Percentiles rank a stretch among this genome's conserved stretches.
Evolutionary conservation across 35 echinoderm and acorn worm genomes (phyloP).

Genomic region (Apostichopus parvimensis): DNA sequence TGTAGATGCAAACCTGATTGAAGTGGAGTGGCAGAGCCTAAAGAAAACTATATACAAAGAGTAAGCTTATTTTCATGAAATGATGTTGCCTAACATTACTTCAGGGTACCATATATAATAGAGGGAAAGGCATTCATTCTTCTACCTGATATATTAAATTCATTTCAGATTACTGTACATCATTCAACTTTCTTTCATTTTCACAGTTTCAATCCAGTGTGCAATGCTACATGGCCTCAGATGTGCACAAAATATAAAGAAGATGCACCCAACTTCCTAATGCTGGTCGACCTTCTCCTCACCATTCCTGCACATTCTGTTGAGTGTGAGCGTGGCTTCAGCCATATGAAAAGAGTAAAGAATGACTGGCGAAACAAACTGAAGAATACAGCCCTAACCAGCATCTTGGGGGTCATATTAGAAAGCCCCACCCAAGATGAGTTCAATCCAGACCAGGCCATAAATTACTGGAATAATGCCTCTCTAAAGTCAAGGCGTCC

Average conservation of each 20-base stretch:
- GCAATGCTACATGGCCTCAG: not conserved
- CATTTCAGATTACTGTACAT: no score
- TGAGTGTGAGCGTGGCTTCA: constrained; percentile 37
- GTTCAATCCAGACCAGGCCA: constrained; percentile 17
- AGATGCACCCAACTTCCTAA: constrained; percentile 23
- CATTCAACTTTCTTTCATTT: not conserved
- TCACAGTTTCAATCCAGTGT: constrained; percentile 14
- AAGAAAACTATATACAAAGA: constrained; percentile 3
- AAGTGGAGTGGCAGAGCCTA: not conserved
- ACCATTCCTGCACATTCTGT: constrained; percentile 24
- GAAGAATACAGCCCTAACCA: not conserved
- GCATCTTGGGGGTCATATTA: constrained; percentile 6
- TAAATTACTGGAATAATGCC: constrained; percentile 20
- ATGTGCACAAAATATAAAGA: not conserved
- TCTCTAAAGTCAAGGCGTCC: not conserved
- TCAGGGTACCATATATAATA: no score
- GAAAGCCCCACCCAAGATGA: not conserved
- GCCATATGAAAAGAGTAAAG: constrained; percentile 27
- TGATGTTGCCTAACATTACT: no score
- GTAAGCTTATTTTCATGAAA: not conserved
- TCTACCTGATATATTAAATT: no score
- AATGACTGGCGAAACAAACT: not conserved
- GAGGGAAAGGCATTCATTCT: no score
- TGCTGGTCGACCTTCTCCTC: constrained; percentile 21
- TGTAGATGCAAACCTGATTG: not conserved